Base-by-base conservation (phyloP, 2,113 vertebrate species). In the Pseudolaguvia tuberculata region DNA sequence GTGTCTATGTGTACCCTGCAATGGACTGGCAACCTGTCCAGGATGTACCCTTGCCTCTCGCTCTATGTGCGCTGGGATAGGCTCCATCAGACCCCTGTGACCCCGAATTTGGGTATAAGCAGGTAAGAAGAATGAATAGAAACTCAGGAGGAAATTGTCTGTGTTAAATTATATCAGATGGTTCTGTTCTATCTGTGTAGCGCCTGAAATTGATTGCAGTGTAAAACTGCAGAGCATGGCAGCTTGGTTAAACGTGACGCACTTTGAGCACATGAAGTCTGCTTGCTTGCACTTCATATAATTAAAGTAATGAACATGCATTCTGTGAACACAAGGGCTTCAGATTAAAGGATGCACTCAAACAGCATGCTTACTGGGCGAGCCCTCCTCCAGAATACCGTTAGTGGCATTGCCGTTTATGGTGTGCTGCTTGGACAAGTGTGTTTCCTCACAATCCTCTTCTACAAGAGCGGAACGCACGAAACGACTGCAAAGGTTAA, bases 331-430 rank as follows among this genome's bases (percentile, higher is more conserved):
- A 20, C 58, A 62, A 51, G 57, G 21, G 18, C 50, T 18, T 35
- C 3, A 74, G 51, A 51, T 69, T 67, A 62, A 25, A 48, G 35
- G 65, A 74, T 52, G 52, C 68, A 35, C 15, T 61, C 61, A 66
- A 58, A 68, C 72, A 48, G 68, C 68, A 66, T 70, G 81, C 94
- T 96, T 92, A 99, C 96, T 97, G 81, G 96, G 96, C 53, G 95
- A 99, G 35, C 94, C 94, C 87, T 98, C 96, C 88, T 98, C 95
- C 79, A 93, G 91, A 63, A 97, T 85, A 80, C 97, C 95, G 81
- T 99, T 99, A 79, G 93, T 93, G 83, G 92, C 92, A 57, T 95
- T 96, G 51, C 97, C 95, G 81, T 98, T 98, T 84, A 98, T 89
- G 77, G 93, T 86, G 83, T 93, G 94, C 80, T 92, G 93, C 84